A percentile compares a stretch with the other conserved stretches of the same genome.
Conservation (phyloP, 1,140 invertebrate genomes). For the Zaprionus tsacasi region DNA sequence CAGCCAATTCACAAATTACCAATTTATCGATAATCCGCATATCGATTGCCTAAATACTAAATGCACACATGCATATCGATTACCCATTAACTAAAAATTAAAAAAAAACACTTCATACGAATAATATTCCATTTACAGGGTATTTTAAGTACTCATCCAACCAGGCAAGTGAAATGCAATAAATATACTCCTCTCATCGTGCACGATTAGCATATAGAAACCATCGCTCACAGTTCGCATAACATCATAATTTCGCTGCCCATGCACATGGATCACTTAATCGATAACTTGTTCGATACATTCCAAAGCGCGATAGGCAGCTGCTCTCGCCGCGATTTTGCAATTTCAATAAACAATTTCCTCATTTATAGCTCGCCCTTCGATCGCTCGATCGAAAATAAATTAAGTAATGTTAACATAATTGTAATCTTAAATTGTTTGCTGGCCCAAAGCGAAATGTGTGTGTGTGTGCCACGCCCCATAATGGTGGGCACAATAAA, state of each 20-base stretch:
- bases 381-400: constrained; percentile 44
- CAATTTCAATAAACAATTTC: constrained; percentile 58
- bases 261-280: background rate
- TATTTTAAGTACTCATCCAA: background rate
- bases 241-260: background rate
- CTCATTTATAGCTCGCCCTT: constrained; percentile 10
- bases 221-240: background rate
- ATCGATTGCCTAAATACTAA: too few species aligned
- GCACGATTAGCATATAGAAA: background rate
- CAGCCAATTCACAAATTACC: too few species aligned
- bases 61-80: too few species aligned
- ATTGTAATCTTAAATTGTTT: constrained; percentile 56
- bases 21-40: too few species aligned
- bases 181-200: background rate
- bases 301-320: background rate
- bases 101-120: background rate
- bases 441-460: constrained; percentile 37
- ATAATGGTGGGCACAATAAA: background rate
- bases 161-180: background rate
- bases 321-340: constrained; percentile 5
- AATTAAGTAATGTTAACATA: constrained; percentile 62
- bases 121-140: background rate
- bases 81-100: too few species aligned
- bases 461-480: constrained; percentile 28
- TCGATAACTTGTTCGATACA: background rate